A percentile compares a stretch with the other conserved stretches of the same genome.
phyloP scores from a whole-genome alignment of 2,888 invertebrate genomes.

The Amaurobius ferox region DNA sequence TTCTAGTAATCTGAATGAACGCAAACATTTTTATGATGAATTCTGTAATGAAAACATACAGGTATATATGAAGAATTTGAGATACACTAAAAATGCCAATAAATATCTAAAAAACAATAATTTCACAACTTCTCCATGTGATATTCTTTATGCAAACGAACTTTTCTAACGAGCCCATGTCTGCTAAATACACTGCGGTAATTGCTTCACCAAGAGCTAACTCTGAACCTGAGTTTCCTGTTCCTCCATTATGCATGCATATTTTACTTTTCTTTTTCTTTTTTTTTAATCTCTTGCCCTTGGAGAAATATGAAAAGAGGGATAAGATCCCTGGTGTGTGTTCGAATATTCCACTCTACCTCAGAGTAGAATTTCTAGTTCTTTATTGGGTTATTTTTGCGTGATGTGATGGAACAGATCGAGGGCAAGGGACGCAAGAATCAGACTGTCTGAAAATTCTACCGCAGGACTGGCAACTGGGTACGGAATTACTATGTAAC shows the following conservation, averaged over 20 bases:
- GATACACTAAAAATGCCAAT: too few species aligned
- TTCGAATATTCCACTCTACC: background rate
- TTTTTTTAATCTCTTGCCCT: background rate
- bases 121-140: too few species aligned
- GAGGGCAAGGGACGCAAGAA: constrained; percentile 9
- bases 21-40: too few species aligned
- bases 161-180: too few species aligned
- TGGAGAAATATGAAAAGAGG: background rate
- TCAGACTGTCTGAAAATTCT: background rate
- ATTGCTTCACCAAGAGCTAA: too few species aligned
- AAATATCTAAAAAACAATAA: too few species aligned
- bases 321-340: background rate
- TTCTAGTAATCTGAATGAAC: too few species aligned
- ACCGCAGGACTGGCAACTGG: background rate
- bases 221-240: constrained; percentile 38
- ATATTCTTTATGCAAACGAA: too few species aligned
- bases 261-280: background rate
- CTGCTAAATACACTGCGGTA: too few species aligned
- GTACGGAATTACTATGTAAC: too few species aligned
- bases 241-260: constrained; percentile 2
- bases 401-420: background rate
- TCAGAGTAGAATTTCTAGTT: background rate
- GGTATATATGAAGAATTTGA: too few species aligned
- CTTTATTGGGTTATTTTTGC: background rate
- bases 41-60: too few species aligned